Base-by-base conservation (phyloP, 2,797 vertebrate species). In the Pogonophryne albipinna region DNA sequence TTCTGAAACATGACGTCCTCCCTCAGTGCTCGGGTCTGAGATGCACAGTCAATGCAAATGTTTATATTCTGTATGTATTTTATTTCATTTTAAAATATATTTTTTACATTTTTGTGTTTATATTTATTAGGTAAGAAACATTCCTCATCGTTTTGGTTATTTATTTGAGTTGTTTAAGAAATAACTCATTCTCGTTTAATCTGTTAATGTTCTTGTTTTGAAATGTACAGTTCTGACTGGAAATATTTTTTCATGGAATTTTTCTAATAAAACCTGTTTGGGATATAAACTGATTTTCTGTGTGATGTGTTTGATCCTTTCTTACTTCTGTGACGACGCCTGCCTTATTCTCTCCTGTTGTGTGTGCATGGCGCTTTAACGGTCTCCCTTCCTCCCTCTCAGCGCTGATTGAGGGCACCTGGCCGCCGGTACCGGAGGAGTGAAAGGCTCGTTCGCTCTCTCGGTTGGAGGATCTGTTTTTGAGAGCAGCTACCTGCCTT, bases 21-120 rank as follows among this genome's bases (percentile, higher is more conserved):
- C 31, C 88, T 89, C 52, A 16, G 91, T 91, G 91, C 91, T 84
- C 87, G 70, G 60, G 81, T 87, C 90, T 93, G 91, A 90, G 90
- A 95, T 93, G 96, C 96, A 97, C 95, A 95, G 95, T 94, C 96
- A 97, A 97, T 97, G 97, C 97, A 88, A 97, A 96, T 93, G 93
- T 71, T 66, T 67, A 12, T 76, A 41, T 82, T 65, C 94, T 92
- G 87, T 92, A 92, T 46, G 20, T 77, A 53, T 67, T 63, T 72
- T 76, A 78, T 69, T 79, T 59, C 23, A 68, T 19, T 19, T 55
- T 4, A 78, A 57, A 93, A 76, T 85, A 63, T 81, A 5, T 14
- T 79, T 53, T 74, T 4, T 74, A 66, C 2, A 49, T 74, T 34
- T 67, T 8, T 46, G 88, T 52, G 0, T 88, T 92, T 78, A 10